Evolutionary conservation across 2,888 invertebrate genomes (phyloP), one percentile per base, ranked within the genome.

Genomic region (Hermaeophaga mercurialis): DNA sequence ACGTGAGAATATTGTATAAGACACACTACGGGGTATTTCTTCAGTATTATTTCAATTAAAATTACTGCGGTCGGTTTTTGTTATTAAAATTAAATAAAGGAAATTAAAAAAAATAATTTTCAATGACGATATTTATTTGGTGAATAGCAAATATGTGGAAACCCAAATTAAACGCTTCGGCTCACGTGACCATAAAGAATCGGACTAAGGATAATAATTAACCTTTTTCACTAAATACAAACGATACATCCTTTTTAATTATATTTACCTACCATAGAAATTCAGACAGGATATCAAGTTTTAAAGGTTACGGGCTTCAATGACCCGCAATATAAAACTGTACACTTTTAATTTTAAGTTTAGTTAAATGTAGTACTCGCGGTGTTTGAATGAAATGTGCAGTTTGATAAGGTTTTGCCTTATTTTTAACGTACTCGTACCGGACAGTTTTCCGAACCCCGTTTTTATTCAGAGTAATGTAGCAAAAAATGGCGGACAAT

Each of bases 261-360:
- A 28, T 9, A 28, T n/a, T n/a, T 8, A 31, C 17, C 36, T 36
- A 36, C 17, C 36, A 17, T 36, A 17, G 17, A 15, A 36, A 17
- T 36, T 36, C 9, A 18, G 43, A 43, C 18, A 43, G 43, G 43
- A 43, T 43, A 26, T 41, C 17, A 17, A 15, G 9, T 39, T 39
- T 39, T 19, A 39, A 50, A 50, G 50, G 50, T 50, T 50, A 38
- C 33, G 33, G 15, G 22, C 28, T 39, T 39, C 50, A 41, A 31
- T 50, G 50, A 50, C 50, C 50, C 19, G 39, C 17, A 41, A 39
- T 50, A 50, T 50, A 50, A 41, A 50, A 50, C 19, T 19, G 3
- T 18, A 19, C 8, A 4, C 8, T 12, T 19, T 11, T 39, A 11
- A 18, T 39, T 15, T 17, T 6, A 38, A 31, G 12, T 17, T 39